These are phyloP conservation scores for Pyrrhosoma nymphula DNA, from an alignment of 2,888 invertebrate species.

Conservation along the genomic window DNA sequence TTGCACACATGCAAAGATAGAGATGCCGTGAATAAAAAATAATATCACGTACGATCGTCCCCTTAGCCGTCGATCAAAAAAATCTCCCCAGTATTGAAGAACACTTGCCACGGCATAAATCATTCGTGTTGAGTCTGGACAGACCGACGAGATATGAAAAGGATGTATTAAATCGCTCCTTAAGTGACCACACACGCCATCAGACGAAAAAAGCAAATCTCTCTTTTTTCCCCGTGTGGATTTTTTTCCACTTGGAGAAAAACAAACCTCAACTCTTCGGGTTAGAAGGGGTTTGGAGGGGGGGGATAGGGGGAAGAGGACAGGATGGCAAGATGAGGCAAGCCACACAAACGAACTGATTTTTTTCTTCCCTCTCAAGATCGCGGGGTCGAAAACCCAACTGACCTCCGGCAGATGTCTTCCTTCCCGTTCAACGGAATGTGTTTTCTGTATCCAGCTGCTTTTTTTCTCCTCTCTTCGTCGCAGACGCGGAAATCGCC, in stretches of 20 bases:
- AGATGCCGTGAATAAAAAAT: too few species aligned
- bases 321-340: background rate
- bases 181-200: background rate
- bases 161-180: background rate
- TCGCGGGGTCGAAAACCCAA: background rate
- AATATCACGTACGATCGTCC: too few species aligned
- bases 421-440: background rate
- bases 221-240: background rate
- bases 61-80: too few species aligned
- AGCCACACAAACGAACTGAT: background rate
- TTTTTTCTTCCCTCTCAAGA: background rate
- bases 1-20: too few species aligned
- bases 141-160: background rate
- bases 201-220: background rate
- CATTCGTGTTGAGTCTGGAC: background rate
- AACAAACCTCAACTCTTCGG: background rate
- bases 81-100: background rate
- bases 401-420: constrained; percentile 2
- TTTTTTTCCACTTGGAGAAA: background rate
- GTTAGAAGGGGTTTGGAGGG: background rate
- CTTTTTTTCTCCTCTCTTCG: background rate
- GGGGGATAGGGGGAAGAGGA: background rate
- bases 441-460: background rate
- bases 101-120: background rate
- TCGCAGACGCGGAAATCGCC: background rate